Evolutionary conservation across 2,113 vertebrate genomes (phyloP).

Genomic region (Apistogramma diplotaenia): DNA sequence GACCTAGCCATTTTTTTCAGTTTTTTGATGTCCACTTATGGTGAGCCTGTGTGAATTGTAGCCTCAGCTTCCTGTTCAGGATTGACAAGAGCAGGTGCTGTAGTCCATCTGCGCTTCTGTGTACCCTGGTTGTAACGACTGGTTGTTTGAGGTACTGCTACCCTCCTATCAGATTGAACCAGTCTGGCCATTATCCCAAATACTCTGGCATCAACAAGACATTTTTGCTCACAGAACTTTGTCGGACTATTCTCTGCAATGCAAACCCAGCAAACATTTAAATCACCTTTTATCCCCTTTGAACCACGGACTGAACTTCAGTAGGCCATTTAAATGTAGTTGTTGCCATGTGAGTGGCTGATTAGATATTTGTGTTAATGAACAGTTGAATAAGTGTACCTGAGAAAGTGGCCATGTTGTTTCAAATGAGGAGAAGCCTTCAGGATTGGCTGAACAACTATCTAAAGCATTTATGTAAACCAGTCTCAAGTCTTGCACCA

Average conservation of each 20-base stretch:
- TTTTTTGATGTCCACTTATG: background rate
- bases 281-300: background rate
- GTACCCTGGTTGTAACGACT: background rate
- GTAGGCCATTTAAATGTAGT: background rate
- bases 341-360: fast-evolving
- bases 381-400: background rate
- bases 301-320: background rate
- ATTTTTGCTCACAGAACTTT: background rate
- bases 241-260: background rate
- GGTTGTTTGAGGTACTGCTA: background rate
- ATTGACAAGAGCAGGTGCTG: background rate
- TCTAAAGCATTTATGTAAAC: too few relatives aligned
- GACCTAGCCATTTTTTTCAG: background rate
- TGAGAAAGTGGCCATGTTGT: background rate
- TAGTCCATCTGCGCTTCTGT: background rate
- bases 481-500: background rate
- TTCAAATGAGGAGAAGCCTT: too few relatives aligned
- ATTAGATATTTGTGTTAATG: background rate
- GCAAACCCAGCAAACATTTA: background rate
- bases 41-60: background rate
- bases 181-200: background rate
- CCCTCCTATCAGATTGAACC: background rate
- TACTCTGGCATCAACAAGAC: too few relatives aligned
- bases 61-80: background rate
- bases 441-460: too few relatives aligned